phyloP scores from a whole-genome alignment of 2,113 vertebrate species.

The Pogona vitticeps region DNA sequence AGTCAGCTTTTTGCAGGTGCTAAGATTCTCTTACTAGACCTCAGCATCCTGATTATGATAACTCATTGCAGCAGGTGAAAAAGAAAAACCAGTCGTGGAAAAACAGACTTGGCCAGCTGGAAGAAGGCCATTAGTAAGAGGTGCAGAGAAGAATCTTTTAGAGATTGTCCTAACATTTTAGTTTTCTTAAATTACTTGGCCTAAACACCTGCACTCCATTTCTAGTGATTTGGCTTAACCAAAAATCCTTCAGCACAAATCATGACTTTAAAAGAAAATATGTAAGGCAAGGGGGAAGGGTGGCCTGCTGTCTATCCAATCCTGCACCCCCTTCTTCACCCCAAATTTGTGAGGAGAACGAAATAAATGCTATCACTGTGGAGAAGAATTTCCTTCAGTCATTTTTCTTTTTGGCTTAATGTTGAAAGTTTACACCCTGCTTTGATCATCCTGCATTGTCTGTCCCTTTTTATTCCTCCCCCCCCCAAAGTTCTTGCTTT shows the following conservation, averaged over 20 bases:
- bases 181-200: conserved; percentile 39
- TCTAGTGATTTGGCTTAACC: conserved; percentile 29
- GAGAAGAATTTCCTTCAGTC: conserved; percentile 56
- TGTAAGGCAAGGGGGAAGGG: conserved; percentile 23
- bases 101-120: conserved; percentile 26
- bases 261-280: conserved; percentile 3
- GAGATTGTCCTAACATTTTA: background rate
- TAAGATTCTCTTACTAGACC: conserved; percentile 29
- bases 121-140: background rate
- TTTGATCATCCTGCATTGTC: conserved; percentile 51
- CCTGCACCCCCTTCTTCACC: background rate
- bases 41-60: background rate
- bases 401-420: conserved; percentile 50
- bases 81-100: conserved; percentile 35
- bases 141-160: background rate
- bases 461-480: conserved; percentile 14
- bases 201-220: conserved; percentile 42
- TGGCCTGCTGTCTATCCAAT: conserved; percentile 36
- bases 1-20: conserved; percentile 9
- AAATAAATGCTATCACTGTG: conserved; percentile 48
- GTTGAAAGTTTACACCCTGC: conserved; percentile 43
- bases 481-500: conserved; percentile 38
- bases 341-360: conserved; percentile 24
- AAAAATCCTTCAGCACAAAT: conserved; percentile 42
- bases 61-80: conserved; percentile 42